A percentile compares a stretch with the other conserved stretches of the same genome.
These are phyloP conservation scores for Epizoanthus illoricatus DNA, from an alignment of 92 coral and sea anemone species.

Conservation along the genomic window DNA sequence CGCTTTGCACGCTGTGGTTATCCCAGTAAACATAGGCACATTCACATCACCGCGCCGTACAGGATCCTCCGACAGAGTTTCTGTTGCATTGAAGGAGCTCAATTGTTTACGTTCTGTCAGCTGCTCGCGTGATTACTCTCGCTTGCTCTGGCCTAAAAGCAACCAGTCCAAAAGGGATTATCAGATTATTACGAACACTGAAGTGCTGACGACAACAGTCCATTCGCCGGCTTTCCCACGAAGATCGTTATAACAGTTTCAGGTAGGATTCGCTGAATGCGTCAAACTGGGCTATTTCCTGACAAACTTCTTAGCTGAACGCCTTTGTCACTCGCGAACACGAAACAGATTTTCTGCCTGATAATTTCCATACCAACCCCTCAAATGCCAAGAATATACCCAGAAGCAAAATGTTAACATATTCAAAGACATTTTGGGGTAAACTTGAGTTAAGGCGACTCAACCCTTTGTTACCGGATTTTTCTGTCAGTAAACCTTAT, in stretches of 20 bases:
- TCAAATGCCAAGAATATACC: constrained; percentile 4
- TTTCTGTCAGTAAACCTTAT: background rate
- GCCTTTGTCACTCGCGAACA: background rate
- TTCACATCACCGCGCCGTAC: background rate
- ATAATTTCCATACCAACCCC: background rate
- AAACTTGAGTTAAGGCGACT: no score
- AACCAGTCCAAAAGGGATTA: constrained; percentile 6
- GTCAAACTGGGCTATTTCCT: background rate
- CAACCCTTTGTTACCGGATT: no score
- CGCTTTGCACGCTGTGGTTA: background rate
- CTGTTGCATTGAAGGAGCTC: background rate
- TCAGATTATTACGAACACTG: background rate
- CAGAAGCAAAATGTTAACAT: constrained; percentile 21
- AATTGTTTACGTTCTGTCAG: background rate
- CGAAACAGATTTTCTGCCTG: background rate
- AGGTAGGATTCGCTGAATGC: constrained; percentile 17
- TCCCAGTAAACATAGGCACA: background rate
- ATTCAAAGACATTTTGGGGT: background rate
- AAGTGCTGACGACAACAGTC: constrained; percentile 12
- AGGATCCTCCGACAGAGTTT: background rate
- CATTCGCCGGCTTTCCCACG: constrained; percentile 9
- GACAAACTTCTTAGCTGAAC: background rate
- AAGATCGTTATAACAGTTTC: background rate
- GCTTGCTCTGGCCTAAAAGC: background rate
- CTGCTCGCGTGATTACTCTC: background rate